phyloP scores from a whole-genome alignment of 2,113 vertebrate genomes.

The Channa maculata region DNA sequence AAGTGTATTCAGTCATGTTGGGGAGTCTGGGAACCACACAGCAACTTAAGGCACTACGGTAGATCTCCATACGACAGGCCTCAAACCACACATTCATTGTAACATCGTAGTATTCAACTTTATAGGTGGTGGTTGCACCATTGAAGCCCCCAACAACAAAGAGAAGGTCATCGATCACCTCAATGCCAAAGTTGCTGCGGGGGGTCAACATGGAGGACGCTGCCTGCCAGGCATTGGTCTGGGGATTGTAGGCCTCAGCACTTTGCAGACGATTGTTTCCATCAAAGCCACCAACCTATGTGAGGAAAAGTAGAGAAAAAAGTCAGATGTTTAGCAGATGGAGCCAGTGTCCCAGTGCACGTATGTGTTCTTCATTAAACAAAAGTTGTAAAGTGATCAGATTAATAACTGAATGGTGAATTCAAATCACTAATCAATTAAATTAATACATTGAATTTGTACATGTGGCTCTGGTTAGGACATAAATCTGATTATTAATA shows the following conservation, averaged over 20 bases:
- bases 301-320: conserved; percentile 56
- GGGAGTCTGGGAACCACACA: conserved; percentile 86
- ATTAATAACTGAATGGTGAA: too few relatives aligned
- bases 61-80: conserved; percentile 77
- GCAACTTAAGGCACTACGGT: conserved; percentile 88
- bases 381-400: too few relatives aligned
- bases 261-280: conserved; percentile 78
- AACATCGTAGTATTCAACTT: conserved; percentile 64
- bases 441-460: too few relatives aligned
- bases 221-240: conserved; percentile 83
- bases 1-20: conserved; percentile 55
- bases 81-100: conserved; percentile 80
- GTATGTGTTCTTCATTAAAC: too few relatives aligned
- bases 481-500: too few relatives aligned
- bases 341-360: too few relatives aligned
- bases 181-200: conserved; percentile 91
- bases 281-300: conserved; percentile 90
- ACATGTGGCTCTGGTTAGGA: too few relatives aligned
- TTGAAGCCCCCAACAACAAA: conserved; percentile 71
- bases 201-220: conserved; percentile 84
- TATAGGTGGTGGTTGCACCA: conserved; percentile 31
- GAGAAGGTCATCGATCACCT: conserved; percentile 76
- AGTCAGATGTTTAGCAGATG: not conserved
- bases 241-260: conserved; percentile 66
- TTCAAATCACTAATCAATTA: too few relatives aligned